phyloP scores from a whole-genome alignment of 2,888 invertebrate genomes.

The Noctua janthe region DNA sequence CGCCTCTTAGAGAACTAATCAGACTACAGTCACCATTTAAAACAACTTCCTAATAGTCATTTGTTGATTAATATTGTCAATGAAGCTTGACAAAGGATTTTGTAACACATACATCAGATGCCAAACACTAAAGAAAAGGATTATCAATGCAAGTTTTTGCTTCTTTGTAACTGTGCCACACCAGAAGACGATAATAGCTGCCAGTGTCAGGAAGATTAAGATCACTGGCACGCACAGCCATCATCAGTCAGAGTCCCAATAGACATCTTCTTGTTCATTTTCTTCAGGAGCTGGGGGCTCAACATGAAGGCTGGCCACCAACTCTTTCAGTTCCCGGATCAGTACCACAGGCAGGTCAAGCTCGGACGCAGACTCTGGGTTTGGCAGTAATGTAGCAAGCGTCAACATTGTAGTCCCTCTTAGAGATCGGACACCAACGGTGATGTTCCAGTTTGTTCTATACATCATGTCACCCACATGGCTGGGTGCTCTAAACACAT shows the following conservation, averaged over 20 bases:
- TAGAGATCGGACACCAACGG: constrained; percentile 88
- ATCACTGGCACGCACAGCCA: constrained; percentile 49
- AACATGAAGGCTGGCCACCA: constrained; percentile 61
- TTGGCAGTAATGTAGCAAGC: constrained; percentile 80
- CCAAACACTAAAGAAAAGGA: constrained; percentile 41
- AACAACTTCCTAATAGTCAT: constrained; percentile 37
- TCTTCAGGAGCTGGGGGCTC: neutral
- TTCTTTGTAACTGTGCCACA: constrained; percentile 41
- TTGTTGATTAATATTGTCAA: constrained; percentile 19
- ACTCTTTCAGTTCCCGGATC: constrained; percentile 77
- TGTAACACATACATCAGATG: constrained; percentile 19
- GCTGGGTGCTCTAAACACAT: constrained; percentile 85
- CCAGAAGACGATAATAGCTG: constrained; percentile 49
- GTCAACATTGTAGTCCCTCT: constrained; percentile 84
- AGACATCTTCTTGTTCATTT: constrained; percentile 1
- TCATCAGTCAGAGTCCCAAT: constrained; percentile 44
- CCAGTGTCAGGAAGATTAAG: constrained; percentile 37
- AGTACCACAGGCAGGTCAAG: constrained; percentile 86
- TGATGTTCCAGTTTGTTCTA: constrained; percentile 88
- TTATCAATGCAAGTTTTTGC: constrained; percentile 36
- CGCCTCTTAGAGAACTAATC: constrained; percentile 36
- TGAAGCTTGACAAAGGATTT: constrained; percentile 14
- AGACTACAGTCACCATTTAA: constrained; percentile 49
- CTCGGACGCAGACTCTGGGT: constrained; percentile 74
- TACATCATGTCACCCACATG: constrained; percentile 78